Evolutionary conservation across 2,797 vertebrate genomes (phyloP).

Genomic region (Gymnoscopelus braueri): DNA sequence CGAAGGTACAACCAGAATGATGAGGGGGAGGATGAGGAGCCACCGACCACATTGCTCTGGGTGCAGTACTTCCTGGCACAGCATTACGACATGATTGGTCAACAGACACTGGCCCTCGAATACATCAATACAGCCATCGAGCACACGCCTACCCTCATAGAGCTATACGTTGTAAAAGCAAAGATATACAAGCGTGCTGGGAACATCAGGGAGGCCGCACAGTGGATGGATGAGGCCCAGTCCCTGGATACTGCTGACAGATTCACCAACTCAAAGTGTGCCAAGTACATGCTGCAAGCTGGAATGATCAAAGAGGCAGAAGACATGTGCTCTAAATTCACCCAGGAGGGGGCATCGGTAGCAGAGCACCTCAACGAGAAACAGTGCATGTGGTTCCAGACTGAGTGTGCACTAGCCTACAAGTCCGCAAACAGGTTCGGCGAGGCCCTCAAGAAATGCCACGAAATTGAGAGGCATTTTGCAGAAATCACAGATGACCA

Average conservation of each 20-base stretch:
- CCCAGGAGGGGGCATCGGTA: constrained; percentile 97
- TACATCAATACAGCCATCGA: constrained; percentile 98
- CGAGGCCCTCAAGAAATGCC: constrained; percentile 98
- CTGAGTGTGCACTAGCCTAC: constrained; percentile 96
- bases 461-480: constrained; percentile 99
- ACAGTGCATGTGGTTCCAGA: constrained; percentile 99
- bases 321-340: constrained; percentile 99
- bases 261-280: constrained; percentile 99
- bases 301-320: constrained; percentile 97
- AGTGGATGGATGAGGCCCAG: constrained; percentile 99
- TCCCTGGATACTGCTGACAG: constrained; percentile 97
- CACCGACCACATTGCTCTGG: constrained; percentile 97
- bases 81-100: constrained; percentile 93
- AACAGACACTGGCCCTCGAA: constrained; percentile 91
- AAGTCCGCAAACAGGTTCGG: constrained; percentile 96
- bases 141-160: constrained; percentile 97
- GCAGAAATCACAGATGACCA: constrained; percentile 99
- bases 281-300: constrained; percentile 99
- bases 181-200: constrained; percentile 99
- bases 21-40: constrained; percentile 97
- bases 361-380: constrained; percentile 99
- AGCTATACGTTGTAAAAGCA: constrained; percentile 97
- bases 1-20: constrained; percentile 95
- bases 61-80: constrained; percentile 99
- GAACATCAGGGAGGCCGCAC: constrained; percentile 96